Conservation (phyloP, 1,140 invertebrate species). For the Leptopilina clavipes region DNA sequence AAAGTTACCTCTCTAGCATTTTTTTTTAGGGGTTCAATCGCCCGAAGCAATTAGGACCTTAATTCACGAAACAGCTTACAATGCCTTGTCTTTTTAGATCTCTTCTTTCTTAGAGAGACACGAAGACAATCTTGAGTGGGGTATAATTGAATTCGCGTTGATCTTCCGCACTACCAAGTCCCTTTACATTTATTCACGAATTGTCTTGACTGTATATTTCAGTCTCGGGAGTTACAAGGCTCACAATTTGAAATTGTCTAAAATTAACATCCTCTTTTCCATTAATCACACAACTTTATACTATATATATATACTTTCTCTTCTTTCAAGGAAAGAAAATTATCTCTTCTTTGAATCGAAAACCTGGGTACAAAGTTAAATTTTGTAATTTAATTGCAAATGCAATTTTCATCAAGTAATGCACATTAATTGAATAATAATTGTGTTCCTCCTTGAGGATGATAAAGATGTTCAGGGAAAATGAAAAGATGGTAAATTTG, state of each 20-base stretch:
- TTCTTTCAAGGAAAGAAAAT: not conserved
- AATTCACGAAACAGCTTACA: conserved; percentile 2
- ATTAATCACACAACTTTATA: conserved; percentile 10
- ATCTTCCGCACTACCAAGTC: conserved; percentile 15
- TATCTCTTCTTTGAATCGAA: not conserved
- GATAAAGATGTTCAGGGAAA: too few species aligned
- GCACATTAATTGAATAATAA: not conserved
- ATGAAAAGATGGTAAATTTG: too few species aligned
- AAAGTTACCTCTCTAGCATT: too few species aligned
- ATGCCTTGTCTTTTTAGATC: not conserved
- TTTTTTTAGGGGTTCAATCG: not conserved
- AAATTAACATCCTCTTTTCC: conserved; percentile 7
- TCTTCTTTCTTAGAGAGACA: not conserved
- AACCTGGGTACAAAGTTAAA: not conserved
- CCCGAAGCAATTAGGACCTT: conserved; percentile 3
- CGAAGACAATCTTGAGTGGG: not conserved
- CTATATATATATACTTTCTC: not conserved
- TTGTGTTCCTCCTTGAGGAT: too few species aligned
- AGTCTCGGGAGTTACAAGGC: too few species aligned
- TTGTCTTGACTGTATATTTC: not conserved
- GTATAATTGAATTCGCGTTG: conserved; percentile 21
- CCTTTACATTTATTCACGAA: conserved; percentile 13
- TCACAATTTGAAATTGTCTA: not conserved
- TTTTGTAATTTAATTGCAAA: not conserved
- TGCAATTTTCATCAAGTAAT: not conserved